Evolutionary conservation across 1,140 invertebrate genomes (phyloP).

Genomic region (Drosophila fuyamai): DNA sequence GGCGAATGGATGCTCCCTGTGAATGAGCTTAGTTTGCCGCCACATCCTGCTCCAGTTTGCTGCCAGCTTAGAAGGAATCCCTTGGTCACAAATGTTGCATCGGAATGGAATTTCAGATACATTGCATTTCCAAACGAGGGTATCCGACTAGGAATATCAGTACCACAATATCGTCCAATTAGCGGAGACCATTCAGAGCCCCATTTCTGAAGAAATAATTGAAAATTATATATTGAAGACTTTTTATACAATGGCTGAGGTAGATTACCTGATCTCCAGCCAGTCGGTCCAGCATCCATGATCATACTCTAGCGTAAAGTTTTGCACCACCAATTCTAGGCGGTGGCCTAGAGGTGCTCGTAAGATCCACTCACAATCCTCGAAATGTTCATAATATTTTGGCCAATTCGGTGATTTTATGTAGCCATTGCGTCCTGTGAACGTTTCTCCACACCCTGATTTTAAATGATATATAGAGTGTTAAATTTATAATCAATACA

Average conservation of each 20-base stretch:
- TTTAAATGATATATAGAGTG: background rate
- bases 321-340: constrained; percentile 89
- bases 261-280: constrained; percentile 90
- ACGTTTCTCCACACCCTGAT: constrained; percentile 90
- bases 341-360: constrained; percentile 89
- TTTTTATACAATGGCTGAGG: too few species aligned
- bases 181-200: constrained; percentile 86
- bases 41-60: constrained; percentile 89
- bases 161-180: constrained; percentile 90
- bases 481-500: background rate
- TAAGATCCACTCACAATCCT: constrained; percentile 92
- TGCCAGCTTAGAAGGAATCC: constrained; percentile 90
- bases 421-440: constrained; percentile 87
- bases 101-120: constrained; percentile 89
- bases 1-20: constrained; percentile 92
- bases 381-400: constrained; percentile 87
- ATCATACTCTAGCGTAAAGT: constrained; percentile 89
- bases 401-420: constrained; percentile 91
- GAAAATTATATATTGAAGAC: background rate
- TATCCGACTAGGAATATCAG: constrained; percentile 86
- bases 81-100: constrained; percentile 80
- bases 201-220: constrained; percentile 78
- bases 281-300: constrained; percentile 88
- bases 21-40: constrained; percentile 89
- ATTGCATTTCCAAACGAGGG: constrained; percentile 91